A percentile compares a stretch with the other conserved stretches of the same genome.
These are phyloP conservation scores for Chionis minor DNA, from an alignment of 2,113 vertebrate species.

Conservation along the genomic window DNA sequence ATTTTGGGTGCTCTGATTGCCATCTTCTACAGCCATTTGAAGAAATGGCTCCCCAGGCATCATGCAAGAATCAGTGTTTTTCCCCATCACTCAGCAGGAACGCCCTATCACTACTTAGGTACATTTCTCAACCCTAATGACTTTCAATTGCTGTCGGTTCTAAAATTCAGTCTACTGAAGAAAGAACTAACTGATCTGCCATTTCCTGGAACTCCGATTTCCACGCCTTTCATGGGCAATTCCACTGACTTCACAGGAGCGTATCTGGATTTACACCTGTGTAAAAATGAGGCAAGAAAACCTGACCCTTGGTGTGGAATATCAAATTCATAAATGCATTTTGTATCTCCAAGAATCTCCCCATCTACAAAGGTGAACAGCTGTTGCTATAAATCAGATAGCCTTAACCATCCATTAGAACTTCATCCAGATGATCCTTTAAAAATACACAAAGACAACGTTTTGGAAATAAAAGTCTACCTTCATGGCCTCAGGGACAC, in stretches of 20 bases:
- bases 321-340: background rate
- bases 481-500: background rate
- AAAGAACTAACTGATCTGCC: background rate
- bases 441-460: slow-evolving; percentile 48
- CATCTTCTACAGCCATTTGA: background rate
- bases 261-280: slow-evolving; percentile 56
- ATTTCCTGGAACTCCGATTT: slow-evolving; percentile 30
- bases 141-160: background rate
- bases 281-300: background rate
- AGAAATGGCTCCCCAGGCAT: background rate
- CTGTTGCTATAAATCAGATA: slow-evolving; percentile 49
- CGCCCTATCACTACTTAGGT: background rate
- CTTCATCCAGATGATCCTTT: slow-evolving; percentile 30
- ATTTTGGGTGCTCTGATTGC: background rate
- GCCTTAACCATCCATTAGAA: slow-evolving; percentile 24
- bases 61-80: background rate
- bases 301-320: slow-evolving; percentile 1
- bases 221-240: background rate
- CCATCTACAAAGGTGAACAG: slow-evolving; percentile 49
- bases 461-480: slow-evolving; percentile 55
- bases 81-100: background rate
- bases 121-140: slow-evolving; percentile 16
- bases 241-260: slow-evolving; percentile 36
- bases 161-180: background rate
- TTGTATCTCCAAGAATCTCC: background rate